Percentiles rank a stretch among this genome's conserved stretches.
These are phyloP conservation scores for Thecophora atra DNA, from an alignment of 2,888 invertebrate species.

Conservation along the genomic window DNA sequence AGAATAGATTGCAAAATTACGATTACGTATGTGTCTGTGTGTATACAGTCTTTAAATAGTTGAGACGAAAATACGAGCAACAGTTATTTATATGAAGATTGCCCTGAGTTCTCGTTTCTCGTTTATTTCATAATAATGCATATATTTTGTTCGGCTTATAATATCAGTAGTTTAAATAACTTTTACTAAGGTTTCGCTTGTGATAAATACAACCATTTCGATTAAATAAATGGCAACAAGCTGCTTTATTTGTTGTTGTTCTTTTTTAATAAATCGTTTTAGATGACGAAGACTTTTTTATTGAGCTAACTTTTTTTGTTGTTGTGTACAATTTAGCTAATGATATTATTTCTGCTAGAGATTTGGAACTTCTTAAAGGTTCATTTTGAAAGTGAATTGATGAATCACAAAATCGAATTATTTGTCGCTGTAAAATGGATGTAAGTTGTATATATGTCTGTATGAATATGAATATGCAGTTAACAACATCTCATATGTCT, in stretches of 20 bases:
- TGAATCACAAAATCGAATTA: neutral
- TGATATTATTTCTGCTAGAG: conserved; percentile 1
- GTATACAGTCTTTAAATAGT: conserved; percentile 41
- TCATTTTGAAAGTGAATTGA: conserved; percentile 29
- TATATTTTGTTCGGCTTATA: neutral
- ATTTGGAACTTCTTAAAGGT: conserved; percentile 32
- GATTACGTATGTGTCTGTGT: neutral
- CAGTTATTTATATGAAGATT: conserved; percentile 40
- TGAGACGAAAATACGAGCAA: conserved; percentile 39
- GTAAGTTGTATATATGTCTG: neutral
- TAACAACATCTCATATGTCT: neutral
- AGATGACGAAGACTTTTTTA: too few relatives aligned
- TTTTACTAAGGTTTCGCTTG: conserved; percentile 1
- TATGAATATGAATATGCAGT: conserved; percentile 4
- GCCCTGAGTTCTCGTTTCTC: conserved; percentile 57
- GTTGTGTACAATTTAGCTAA: conserved; percentile 26
- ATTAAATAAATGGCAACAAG: conserved; percentile 10
- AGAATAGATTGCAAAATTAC: neutral
- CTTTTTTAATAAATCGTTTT: too few relatives aligned
- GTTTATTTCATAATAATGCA: too few relatives aligned
- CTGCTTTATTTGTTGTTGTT: neutral
- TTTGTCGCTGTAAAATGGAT: conserved; percentile 2
- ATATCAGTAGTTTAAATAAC: neutral
- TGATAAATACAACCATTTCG: neutral
- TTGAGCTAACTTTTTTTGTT: neutral